A percentile compares a stretch with the other conserved stretches of the same genome.
phyloP scores from a whole-genome alignment of 2,888 invertebrate genomes.

The Lycaena phlaeas region DNA sequence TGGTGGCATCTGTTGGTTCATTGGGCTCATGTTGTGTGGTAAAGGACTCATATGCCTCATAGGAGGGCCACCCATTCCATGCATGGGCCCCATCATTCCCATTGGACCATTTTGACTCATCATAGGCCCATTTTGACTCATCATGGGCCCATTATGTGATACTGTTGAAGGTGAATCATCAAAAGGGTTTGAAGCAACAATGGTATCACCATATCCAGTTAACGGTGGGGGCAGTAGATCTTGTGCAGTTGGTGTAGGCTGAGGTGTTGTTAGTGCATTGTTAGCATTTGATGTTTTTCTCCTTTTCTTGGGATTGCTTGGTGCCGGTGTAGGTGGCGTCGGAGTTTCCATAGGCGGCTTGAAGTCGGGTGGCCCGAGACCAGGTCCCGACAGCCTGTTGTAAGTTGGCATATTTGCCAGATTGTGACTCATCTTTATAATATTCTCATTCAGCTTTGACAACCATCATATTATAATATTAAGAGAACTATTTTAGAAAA shows the following conservation, averaged over 20 bases:
- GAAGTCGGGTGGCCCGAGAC: constrained; percentile 80
- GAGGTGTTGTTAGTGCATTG: constrained; percentile 76
- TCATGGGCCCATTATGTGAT: constrained; percentile 74
- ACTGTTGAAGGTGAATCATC: constrained; percentile 87
- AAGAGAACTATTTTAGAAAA: constrained; percentile 35
- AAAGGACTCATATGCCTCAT: constrained; percentile 79
- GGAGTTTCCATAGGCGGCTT: constrained; percentile 81
- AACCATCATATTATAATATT: constrained; percentile 42
- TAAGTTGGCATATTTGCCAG: constrained; percentile 86
- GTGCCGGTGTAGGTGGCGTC: constrained; percentile 81
- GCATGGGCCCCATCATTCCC: constrained; percentile 76
- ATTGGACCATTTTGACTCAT: constrained; percentile 79
- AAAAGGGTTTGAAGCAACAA: constrained; percentile 95
- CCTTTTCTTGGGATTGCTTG: constrained; percentile 90
- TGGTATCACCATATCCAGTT: constrained; percentile 93
- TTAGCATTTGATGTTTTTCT: constrained; percentile 85
- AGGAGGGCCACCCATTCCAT: constrained; percentile 75
- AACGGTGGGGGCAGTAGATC: constrained; percentile 89
- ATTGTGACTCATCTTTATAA: constrained; percentile 81
- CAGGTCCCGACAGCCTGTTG: constrained; percentile 82
- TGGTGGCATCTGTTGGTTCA: constrained; percentile 76
- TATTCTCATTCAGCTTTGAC: constrained; percentile 49
- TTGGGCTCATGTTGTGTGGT: constrained; percentile 74
- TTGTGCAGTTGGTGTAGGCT: constrained; percentile 80
- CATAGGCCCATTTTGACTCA: constrained; percentile 76